Evolutionary conservation across 2,888 invertebrate genomes (phyloP).

Genomic region (Microplitis manilae): DNA sequence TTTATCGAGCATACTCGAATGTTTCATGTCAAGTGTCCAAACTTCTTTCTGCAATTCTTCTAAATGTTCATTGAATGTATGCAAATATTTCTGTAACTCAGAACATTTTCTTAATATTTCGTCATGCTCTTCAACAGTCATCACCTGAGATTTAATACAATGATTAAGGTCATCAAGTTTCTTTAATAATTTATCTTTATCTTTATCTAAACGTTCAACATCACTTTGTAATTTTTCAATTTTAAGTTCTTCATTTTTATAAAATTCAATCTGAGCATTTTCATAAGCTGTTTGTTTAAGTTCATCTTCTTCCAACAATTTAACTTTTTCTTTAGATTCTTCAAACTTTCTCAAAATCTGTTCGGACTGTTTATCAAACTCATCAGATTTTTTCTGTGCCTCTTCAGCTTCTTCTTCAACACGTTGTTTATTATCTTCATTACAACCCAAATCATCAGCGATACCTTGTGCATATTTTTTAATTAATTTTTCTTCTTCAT

Average conservation of each 20-base stretch:
- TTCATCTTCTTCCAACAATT: constrained; percentile 49
- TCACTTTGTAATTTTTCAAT: constrained; percentile 53
- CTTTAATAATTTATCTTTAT: constrained; percentile 48
- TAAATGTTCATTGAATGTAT: constrained; percentile 59
- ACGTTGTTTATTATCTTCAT: constrained; percentile 50
- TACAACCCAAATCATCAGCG: constrained; percentile 55
- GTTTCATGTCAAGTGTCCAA: constrained; percentile 61
- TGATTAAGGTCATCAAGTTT: constrained; percentile 52
- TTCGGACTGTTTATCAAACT: constrained; percentile 42
- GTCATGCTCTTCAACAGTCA: constrained; percentile 59
- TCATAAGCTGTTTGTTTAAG: constrained; percentile 48
- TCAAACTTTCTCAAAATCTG: constrained; percentile 3
- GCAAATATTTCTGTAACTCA: constrained; percentile 56
- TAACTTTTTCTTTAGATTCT: constrained; percentile 45
- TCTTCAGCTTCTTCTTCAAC: constrained; percentile 50
- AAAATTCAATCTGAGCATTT: constrained; percentile 48
- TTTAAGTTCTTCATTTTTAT: constrained; percentile 49
- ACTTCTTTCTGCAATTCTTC: constrained; percentile 62
- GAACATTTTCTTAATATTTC: constrained; percentile 57
- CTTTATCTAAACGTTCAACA: constrained; percentile 43
- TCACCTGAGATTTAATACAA: constrained; percentile 59
- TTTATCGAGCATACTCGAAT: constrained; percentile 56
- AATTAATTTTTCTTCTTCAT: constrained; percentile 59
- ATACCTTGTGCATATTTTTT: constrained; percentile 58
- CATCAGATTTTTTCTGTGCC: constrained; percentile 43